Conservation (phyloP, 2,113 vertebrate species). For the Limanda limanda region DNA sequence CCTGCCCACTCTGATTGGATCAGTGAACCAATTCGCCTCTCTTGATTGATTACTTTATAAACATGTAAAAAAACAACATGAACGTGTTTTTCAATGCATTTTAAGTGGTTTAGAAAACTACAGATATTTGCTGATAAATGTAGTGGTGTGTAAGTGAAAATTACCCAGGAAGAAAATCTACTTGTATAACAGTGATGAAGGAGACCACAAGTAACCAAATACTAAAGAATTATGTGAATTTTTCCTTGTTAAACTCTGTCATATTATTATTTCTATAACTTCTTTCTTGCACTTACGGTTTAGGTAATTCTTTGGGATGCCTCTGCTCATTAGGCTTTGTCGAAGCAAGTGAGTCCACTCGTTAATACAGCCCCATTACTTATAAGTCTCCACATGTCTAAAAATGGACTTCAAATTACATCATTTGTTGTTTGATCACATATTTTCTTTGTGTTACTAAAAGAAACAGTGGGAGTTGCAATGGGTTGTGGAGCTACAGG, state of each 20-base stretch:
- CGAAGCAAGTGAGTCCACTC: conserved; percentile 15
- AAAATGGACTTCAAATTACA: conserved; percentile 41
- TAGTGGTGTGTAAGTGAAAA: too few species aligned
- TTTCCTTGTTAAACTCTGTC: neutral
- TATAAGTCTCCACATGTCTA: neutral
- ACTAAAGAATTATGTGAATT: neutral
- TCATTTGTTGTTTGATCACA: conserved; percentile 39
- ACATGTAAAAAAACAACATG: too few species aligned
- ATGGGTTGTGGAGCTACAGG: conserved; percentile 24
- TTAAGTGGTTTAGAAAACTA: too few species aligned
- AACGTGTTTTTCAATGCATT: too few species aligned
- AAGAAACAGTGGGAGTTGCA: conserved; percentile 43
- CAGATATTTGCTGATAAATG: too few species aligned
- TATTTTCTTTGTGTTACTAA: conserved; percentile 41
- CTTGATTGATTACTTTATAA: too few species aligned
- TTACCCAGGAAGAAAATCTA: too few species aligned
- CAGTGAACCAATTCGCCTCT: too few species aligned
- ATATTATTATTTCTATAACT: neutral
- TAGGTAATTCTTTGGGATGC: neutral
- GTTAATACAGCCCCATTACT: conserved; percentile 20
- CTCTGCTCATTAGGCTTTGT: conserved; percentile 15
- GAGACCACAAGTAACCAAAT: neutral
- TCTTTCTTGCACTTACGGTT: neutral
- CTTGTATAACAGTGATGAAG: too few species aligned
- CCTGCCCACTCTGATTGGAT: too few species aligned